These are phyloP conservation scores for Aspidiotus rigidus DNA, from an alignment of 2,888 invertebrate genomes.

Conservation along the genomic window DNA sequence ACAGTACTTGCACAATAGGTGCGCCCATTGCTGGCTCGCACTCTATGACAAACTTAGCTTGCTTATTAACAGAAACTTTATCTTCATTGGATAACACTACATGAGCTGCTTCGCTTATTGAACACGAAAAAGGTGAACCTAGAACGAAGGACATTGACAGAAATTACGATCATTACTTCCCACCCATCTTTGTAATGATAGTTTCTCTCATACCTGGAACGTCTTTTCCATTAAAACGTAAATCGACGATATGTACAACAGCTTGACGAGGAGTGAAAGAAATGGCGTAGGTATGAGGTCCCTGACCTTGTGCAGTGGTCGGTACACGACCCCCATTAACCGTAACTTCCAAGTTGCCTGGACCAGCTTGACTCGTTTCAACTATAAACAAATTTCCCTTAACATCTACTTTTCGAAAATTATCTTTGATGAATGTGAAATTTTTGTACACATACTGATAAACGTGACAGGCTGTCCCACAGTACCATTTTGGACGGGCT, in stretches of 20 bases:
- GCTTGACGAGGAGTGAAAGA: slow-evolving; percentile 92
- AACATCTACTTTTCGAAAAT: not conserved
- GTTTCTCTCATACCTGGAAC: slow-evolving; percentile 60
- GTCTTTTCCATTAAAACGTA: slow-evolving; percentile 91
- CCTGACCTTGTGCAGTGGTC: slow-evolving; percentile 91
- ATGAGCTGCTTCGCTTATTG: slow-evolving; percentile 70
- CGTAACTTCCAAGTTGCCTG: slow-evolving; percentile 95
- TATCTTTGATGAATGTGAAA: not conserved
- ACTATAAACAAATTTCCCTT: slow-evolving; percentile 50
- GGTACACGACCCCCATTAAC: slow-evolving; percentile 96
- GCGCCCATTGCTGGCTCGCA: slow-evolving; percentile 57
- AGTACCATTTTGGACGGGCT: slow-evolving; percentile 77
- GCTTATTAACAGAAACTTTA: slow-evolving; percentile 76
- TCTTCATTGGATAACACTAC: slow-evolving; percentile 74
- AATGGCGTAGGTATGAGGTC: slow-evolving; percentile 91
- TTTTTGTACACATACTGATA: slow-evolving; percentile 53
- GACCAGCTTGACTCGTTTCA: slow-evolving; percentile 96
- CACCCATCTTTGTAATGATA: not conserved
- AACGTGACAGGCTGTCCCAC: slow-evolving; percentile 87
- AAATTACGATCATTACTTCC: not conserved
- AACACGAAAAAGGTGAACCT: slow-evolving; percentile 75
- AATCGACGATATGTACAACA: slow-evolving; percentile 82
- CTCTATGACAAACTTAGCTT: slow-evolving; percentile 77
- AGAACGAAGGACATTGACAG: slow-evolving; percentile 35
- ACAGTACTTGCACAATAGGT: slow-evolving; percentile 66